Evolutionary conservation across 2,113 vertebrate species (phyloP).

Genomic region (Mesembrinibis cayennensis): DNA sequence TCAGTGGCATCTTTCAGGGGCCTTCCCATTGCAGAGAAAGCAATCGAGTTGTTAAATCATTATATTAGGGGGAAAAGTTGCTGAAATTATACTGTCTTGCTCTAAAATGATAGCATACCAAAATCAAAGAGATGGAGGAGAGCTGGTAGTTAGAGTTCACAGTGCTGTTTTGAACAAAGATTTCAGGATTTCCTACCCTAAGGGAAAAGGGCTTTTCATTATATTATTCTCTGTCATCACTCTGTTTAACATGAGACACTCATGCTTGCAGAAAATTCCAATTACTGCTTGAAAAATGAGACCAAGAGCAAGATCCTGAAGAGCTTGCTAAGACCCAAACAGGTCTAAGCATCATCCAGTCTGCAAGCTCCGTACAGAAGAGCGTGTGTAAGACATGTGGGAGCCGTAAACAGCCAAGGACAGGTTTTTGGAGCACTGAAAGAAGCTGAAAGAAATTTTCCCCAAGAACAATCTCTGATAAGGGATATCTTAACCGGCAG

Average conservation of each 20-base stretch:
- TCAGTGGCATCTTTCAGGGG: not conserved
- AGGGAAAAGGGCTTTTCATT: slow-evolving; percentile 4
- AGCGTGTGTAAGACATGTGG: not conserved
- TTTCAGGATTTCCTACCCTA: slow-evolving; percentile 20
- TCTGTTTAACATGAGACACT: slow-evolving; percentile 9
- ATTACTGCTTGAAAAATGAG: slow-evolving; percentile 20
- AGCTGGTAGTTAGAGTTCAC: not conserved
- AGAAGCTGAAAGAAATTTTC: not conserved
- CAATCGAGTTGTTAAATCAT: not conserved
- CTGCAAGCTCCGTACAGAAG: not conserved
- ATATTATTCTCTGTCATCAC: slow-evolving; percentile 12
- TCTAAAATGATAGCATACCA: not conserved
- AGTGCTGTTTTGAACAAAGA: slow-evolving; percentile 10
- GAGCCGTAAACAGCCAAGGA: not conserved
- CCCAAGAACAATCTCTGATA: not conserved
- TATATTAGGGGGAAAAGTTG: not conserved
- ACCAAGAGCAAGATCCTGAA: not conserved
- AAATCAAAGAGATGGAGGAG: not conserved
- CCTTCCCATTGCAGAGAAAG: not conserved
- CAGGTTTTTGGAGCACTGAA: not conserved
- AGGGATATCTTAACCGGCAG: not conserved
- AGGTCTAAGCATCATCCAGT: not conserved
- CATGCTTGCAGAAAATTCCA: slow-evolving; percentile 29
- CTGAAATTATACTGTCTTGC: not conserved
- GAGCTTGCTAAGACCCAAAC: not conserved